Percentiles rank a stretch among this genome's conserved stretches.
Evolutionary conservation across 2,888 invertebrate genomes (phyloP).

Genomic region (Brachynemurus nebulosus): DNA sequence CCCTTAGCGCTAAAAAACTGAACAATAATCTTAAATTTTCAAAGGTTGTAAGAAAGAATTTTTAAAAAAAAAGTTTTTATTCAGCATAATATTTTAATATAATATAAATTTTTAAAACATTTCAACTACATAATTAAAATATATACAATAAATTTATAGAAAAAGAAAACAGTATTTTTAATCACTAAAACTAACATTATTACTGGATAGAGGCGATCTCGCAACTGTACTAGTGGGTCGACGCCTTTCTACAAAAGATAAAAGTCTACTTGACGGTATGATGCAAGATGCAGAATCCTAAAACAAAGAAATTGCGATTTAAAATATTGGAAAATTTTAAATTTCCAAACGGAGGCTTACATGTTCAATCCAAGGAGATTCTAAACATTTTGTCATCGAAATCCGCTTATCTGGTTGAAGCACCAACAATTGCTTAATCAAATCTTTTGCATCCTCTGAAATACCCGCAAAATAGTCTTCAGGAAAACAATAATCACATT

Average conservation of each 20-base stretch:
- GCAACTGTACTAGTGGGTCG: slow-evolving; percentile 28
- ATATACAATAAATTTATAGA: background rate
- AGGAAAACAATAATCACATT: slow-evolving; percentile 71
- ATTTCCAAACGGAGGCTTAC: slow-evolving; percentile 16
- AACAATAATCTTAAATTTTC: no score
- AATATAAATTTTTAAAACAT: background rate
- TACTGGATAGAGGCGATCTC: slow-evolving; percentile 18
- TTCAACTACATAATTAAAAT: background rate
- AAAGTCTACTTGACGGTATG: slow-evolving; percentile 29
- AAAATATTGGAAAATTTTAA: background rate
- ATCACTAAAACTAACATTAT: slow-evolving; percentile 2
- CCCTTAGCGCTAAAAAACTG: no score
- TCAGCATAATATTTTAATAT: background rate
- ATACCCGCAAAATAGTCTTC: slow-evolving; percentile 60
- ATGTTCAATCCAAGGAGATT: slow-evolving; percentile 32
- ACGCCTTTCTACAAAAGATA: slow-evolving; percentile 31
- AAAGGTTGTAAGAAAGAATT: no score
- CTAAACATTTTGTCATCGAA: slow-evolving; percentile 32
- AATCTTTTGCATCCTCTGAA: slow-evolving; percentile 50
- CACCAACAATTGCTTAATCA: slow-evolving; percentile 50
- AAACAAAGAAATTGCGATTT: slow-evolving; percentile 3
- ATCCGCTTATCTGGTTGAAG: slow-evolving; percentile 38
- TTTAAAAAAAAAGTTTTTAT: no score
- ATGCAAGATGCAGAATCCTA: slow-evolving; percentile 19
- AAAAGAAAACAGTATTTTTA: background rate